phyloP scores from a whole-genome alignment of 2,888 invertebrate species.

The Lysandra bellargus region DNA sequence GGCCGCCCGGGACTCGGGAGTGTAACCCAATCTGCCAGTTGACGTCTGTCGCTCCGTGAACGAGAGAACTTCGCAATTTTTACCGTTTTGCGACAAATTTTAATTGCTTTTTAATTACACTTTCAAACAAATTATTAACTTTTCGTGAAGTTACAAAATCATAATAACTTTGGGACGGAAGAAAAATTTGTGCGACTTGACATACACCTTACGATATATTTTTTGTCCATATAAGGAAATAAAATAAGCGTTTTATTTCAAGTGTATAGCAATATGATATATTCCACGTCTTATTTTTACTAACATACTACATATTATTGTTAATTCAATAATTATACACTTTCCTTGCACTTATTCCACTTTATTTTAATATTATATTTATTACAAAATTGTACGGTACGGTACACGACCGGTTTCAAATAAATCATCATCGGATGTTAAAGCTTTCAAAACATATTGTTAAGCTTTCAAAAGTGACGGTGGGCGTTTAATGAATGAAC shows the following conservation, averaged over 20 bases:
- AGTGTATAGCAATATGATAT: neutral
- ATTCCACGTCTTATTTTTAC: neutral
- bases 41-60: slow-evolving; percentile 35
- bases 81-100: neutral
- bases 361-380: no score
- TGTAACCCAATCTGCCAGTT: slow-evolving; percentile 32
- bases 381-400: no score
- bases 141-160: neutral
- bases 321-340: no score
- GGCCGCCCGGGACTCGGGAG: neutral
- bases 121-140: neutral
- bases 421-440: no score
- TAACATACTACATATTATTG: neutral
- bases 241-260: neutral
- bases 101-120: neutral
- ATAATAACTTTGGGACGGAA: no score
- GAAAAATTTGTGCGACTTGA: neutral
- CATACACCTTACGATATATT: neutral
- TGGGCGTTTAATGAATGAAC: neutral
- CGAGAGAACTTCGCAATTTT: slow-evolving; percentile 35
- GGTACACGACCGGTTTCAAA: no score
- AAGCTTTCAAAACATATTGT: neutral
- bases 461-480: neutral
- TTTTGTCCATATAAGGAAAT: neutral
- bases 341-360: no score